Conservation (phyloP, 2,113 vertebrate genomes). For the Mormyrus iriodes region DNA sequence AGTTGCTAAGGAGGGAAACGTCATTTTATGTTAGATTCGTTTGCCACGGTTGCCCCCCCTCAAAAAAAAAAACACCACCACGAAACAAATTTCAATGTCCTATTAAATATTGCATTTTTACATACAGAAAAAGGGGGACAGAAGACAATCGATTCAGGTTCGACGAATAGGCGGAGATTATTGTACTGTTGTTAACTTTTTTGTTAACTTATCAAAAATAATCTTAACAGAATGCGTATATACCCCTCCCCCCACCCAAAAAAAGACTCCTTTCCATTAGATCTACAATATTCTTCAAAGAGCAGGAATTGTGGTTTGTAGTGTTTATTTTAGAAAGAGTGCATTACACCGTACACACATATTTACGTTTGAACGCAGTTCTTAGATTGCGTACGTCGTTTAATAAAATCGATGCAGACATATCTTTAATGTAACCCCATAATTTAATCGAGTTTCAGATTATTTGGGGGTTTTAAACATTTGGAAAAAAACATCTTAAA, state of each 20-base stretch:
- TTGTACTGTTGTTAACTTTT: neutral
- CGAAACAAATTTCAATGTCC: neutral
- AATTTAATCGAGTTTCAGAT: neutral
- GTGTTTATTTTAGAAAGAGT: neutral
- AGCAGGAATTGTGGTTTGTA: neutral
- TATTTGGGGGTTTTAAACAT: neutral
- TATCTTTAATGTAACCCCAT: neutral
- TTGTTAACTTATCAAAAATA: neutral
- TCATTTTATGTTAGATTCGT: neutral
- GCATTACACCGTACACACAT: neutral
- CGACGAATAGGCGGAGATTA: neutral
- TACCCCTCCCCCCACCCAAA: neutral
- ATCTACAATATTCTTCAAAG: neutral
- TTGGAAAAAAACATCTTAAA: neutral
- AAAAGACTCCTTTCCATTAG: neutral
- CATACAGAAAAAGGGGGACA: neutral
- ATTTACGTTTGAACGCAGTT: neutral
- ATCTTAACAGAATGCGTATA: neutral
- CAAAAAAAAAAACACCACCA: neutral
- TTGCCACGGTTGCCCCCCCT: neutral
- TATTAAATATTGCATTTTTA: neutral
- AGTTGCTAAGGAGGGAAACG: neutral
- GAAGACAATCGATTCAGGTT: neutral
- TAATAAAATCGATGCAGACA: neutral
- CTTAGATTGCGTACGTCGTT: neutral